Base-by-base conservation (phyloP, 1,140 invertebrate genomes). In the Pseudachorutes palmiensis region DNA sequence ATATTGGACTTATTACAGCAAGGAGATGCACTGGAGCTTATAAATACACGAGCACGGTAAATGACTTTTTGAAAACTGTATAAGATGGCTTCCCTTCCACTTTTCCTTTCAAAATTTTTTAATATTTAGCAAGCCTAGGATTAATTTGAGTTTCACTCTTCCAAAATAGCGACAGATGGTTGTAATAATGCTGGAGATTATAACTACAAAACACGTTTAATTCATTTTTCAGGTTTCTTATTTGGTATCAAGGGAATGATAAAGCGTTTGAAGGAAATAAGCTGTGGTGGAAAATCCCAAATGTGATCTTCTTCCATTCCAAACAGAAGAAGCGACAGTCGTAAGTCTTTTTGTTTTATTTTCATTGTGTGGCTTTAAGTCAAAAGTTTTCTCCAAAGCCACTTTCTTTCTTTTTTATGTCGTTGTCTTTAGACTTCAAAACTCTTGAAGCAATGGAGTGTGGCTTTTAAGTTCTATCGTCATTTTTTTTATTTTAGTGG, bases 1-100 rank as follows among this genome's bases (percentile, higher is more conserved):
- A 80, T 84, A 2, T 76, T 82, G 0, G 75, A 85, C 70, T 80
- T 91, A 26, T 75, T 92, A 1, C 78, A 78, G 74, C 89, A 86
- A 76, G 82, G 83, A 0, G 88, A 91, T 64, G 65, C 65, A 29
- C 57, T 22, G 5, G 31, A 62, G 63, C 29, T 71, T 36, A 62
- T 73, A 24, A 71, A 73, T 61, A 73, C 72, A 2, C 55, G 68
- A 31, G 72, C 69, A 41, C 69, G 68, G 72, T 73, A 59, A 22
- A 9, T 5, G 26, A 16, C 51, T 41, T 41, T 41, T 41, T 5
- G 19, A 19, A 41, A n/a, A n/a, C n/a, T n/a, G n/a, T n/a, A n/a
- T n/a, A n/a, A n/a, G n/a, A n/a, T n/a, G n/a, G n/a, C n/a, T n/a
- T n/a, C n/a, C n/a, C n/a, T n/a, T n/a, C n/a, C n/a, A n/a, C n/a